Base-by-base conservation (phyloP, 2,888 invertebrate genomes). In the Euplexia lucipara region DNA sequence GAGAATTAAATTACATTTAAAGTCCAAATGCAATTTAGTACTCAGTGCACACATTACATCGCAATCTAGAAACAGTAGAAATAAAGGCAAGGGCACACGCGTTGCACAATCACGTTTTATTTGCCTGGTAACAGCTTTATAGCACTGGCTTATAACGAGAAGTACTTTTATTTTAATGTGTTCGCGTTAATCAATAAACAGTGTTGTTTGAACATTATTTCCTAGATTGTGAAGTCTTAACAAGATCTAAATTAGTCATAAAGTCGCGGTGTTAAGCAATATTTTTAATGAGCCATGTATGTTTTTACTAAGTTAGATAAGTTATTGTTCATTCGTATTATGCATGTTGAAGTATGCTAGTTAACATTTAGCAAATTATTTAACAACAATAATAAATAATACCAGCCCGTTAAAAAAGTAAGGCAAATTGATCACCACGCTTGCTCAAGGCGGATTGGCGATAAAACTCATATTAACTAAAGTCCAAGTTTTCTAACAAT, bases 21-120 rank as follows among this genome's bases (percentile, higher is more conserved):
- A 64, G 35, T 58, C n/a, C n/a, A 41, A 60, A 53, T 44, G 37
- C 30, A 42, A 61, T 64, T 53, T 51, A 74, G 70, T 60, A 41
- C 63, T 26, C 32, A 63, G 37, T 47, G 42, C 26, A 45, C 48
- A 62, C 35, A 37, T 20, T 56, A 47, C 35, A 48, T 35, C 10
- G 58, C 47, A 69, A 73, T 73, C 56, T 61, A 57, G 58, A 9
- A 53, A 53, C 18, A 47, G 35, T 57, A 26, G 48, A 37, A 73
- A 64, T 69, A 75, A 73, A 69, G 52, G 16, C 53, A 41, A 53
- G 37, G 41, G 16, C 35, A 48, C 45, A 57, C 52, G 9, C 10
- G n/a, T 48, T 39, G 14, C 63, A 57, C 63, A 69, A 73, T 73
- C 52, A 57, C 39, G 64, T 75, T 63, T 64, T 58, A 73, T 73